Evolutionary conservation across 2,113 vertebrate genomes (phyloP), one percentile per base, ranked within the genome.

Genomic region (Embiotoca jacksoni): DNA sequence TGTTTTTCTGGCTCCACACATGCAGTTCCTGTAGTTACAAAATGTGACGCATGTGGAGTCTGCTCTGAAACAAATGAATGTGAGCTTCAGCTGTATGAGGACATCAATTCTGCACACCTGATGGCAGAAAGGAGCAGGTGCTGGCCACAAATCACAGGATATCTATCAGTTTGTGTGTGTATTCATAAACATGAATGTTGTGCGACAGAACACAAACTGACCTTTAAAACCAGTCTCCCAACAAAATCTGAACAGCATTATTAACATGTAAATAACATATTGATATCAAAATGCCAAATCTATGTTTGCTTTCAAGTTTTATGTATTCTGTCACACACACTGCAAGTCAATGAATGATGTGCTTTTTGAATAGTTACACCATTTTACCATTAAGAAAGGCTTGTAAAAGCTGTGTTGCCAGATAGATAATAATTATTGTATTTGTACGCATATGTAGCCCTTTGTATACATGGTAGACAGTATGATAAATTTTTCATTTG

Each of bases 101-200:
- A 87, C 81, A 91, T 90, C 63, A 88, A 84, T 88, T 83, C 62
- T 88, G 74, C 68, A 61, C 3, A 57, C 33, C 66, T 78, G 74
- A 82, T 52, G 68, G 78, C 64, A 78, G 76, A 83, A 76, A 72
- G 78, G 64, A 84, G 80, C 88, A 92, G 91, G 88, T 90, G 90
- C n/a, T 1, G 41, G 5, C 47, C 62, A 87, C 85, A 89, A 86
- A 83, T 89, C 74, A 81, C 64, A 79, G 44, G 32, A 82, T 69
- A 49, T 65, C 61, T 50, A 36, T 55, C 59, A 69, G 60, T 36
- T 66, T 15, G 37, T n/a, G 35, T 62, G 52, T 59, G 8, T 63
- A 35, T 31, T 61, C 41, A n/a, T 61, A 62, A 71, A 55, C 55
- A 49, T 59, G n/a, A 66, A 67, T 64, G 37, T 41, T 7, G 5